Percentiles rank a stretch among this genome's conserved stretches.
Conservation (phyloP, 2,888 invertebrate genomes). For the Pheosia tremula region DNA sequence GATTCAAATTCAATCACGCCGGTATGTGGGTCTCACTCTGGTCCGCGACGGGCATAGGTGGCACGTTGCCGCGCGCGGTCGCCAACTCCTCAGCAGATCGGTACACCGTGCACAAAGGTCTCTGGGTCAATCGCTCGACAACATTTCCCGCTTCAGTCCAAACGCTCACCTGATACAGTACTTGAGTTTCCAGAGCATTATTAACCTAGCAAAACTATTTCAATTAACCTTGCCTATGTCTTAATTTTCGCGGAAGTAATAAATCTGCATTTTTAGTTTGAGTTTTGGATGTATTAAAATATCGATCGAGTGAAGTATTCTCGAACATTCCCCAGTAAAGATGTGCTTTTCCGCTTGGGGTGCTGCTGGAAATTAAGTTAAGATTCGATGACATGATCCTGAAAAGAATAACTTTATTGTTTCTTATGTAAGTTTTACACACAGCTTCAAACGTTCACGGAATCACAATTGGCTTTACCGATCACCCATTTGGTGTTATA, state of each 20-base stretch:
- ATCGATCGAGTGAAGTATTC: too few relatives aligned
- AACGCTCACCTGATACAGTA: constrained; percentile 27
- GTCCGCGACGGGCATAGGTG: constrained; percentile 30
- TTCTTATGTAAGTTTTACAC: too few relatives aligned
- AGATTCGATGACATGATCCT: too few relatives aligned
- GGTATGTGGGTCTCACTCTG: constrained; percentile 49
- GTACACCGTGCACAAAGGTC: constrained; percentile 73
- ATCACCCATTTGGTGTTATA: neutral
- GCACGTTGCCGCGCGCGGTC: constrained; percentile 46
- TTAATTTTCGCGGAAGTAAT: too few relatives aligned
- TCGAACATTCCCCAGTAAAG: too few relatives aligned
- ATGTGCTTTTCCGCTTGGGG: too few relatives aligned
- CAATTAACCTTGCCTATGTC: too few relatives aligned
- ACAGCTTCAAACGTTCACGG: constrained; percentile 15
- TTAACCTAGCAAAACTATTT: neutral
- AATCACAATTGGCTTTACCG: constrained; percentile 17
- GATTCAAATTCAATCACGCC: constrained; percentile 10
- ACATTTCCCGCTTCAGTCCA: constrained; percentile 49
- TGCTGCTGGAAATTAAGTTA: too few relatives aligned
- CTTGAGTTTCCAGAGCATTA: constrained; percentile 6
- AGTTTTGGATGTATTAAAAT: too few relatives aligned
- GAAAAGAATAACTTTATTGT: too few relatives aligned
- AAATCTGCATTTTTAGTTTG: too few relatives aligned
- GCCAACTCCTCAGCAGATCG: constrained; percentile 69
- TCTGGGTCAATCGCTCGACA: constrained; percentile 68